Conservation (phyloP, 2,888 invertebrate genomes). For the Sarcophaga variegata region DNA sequence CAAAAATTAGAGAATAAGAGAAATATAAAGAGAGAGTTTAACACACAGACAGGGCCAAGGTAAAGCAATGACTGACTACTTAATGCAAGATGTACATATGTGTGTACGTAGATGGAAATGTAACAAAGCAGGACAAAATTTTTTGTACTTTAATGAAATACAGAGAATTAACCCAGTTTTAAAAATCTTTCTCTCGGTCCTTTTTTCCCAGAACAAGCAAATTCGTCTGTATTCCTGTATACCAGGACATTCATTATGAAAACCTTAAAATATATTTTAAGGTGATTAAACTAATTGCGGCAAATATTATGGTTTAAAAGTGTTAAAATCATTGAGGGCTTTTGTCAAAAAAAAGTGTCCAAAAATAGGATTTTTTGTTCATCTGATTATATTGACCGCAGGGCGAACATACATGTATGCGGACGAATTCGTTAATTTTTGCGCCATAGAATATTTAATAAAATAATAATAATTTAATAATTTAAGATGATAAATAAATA, state of each 20-base stretch:
- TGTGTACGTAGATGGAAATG: conserved; percentile 27
- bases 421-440: no score
- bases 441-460: no score
- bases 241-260: conserved; percentile 49
- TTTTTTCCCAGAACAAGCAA: background rate
- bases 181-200: background rate
- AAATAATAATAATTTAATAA: no score
- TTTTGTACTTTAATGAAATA: conserved; percentile 50
- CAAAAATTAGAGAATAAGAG: background rate
- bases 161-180: conserved; percentile 66
- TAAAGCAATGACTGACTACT: conserved; percentile 57
- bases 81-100: background rate
- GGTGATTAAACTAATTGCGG: conserved; percentile 42
- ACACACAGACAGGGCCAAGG: conserved; percentile 63
- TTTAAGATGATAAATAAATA: no score
- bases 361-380: background rate
- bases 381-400: no score
- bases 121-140: conserved; percentile 33
- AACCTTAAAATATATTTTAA: conserved; percentile 43
- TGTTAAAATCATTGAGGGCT: conserved; percentile 40
- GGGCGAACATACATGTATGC: no score
- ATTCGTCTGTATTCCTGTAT: no score
- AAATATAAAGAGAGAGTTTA: conserved; percentile 17
- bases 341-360: conserved; percentile 17
- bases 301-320: conserved; percentile 25